phyloP scores from a whole-genome alignment of 2,113 vertebrate species.

The Gymnogyps californianus region DNA sequence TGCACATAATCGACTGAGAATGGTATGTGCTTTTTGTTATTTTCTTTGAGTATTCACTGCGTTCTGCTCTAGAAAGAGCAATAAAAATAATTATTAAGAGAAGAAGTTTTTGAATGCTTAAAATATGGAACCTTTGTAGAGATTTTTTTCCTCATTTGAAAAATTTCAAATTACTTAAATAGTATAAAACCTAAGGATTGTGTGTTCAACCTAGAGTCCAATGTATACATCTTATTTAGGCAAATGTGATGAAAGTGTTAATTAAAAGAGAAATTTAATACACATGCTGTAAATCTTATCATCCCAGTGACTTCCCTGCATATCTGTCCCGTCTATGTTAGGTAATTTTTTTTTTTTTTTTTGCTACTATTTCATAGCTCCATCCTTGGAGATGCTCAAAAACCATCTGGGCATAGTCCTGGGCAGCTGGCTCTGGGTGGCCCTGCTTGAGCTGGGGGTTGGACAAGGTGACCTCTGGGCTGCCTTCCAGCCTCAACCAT shows the following conservation, averaged over 20 bases:
- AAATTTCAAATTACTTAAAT: not conserved
- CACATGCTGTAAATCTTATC: not conserved
- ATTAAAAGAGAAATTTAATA: not conserved
- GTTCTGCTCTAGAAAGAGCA: not conserved
- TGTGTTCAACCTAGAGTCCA: not conserved
- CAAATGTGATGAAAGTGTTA: not conserved
- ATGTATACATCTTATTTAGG: fast-evolving
- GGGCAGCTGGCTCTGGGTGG: not conserved
- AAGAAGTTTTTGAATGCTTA: not conserved
- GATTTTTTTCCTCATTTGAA: not conserved
- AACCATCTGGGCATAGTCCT: not conserved
- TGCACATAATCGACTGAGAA: fast-evolving
- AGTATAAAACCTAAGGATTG: not conserved
- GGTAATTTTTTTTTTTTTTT: not conserved
- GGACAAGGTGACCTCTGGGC: not conserved
- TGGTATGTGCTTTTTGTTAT: not conserved
- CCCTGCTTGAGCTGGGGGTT: not conserved
- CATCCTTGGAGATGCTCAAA: not conserved
- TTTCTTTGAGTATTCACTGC: not conserved
- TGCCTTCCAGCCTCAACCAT: not conserved
- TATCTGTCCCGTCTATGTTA: not conserved
- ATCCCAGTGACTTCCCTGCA: not conserved
- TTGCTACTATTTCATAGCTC: fast-evolving
- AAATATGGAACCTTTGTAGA: not conserved
- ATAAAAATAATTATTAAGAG: not conserved